Evolutionary conservation across 2,113 vertebrate genomes (phyloP).

Genomic region (Dicrurus megarhynchus): DNA sequence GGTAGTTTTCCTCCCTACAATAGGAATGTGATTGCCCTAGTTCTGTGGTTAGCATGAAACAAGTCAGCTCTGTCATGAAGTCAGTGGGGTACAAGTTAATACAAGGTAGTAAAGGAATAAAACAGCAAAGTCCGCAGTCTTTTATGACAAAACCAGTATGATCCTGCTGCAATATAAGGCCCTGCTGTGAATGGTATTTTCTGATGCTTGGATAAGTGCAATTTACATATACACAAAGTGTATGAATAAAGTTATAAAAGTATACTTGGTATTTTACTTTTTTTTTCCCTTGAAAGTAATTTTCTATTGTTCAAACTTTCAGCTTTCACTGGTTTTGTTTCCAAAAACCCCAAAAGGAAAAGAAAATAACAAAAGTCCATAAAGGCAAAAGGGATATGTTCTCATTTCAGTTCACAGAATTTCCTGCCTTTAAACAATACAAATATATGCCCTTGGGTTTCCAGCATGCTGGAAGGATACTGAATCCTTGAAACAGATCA

Average conservation of each 20-base stretch:
- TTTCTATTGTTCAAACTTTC: slow-evolving; percentile 52
- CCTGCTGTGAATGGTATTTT: background rate
- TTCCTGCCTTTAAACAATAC: slow-evolving; percentile 61
- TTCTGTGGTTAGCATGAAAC: slow-evolving; percentile 46
- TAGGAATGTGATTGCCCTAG: background rate
- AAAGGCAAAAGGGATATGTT: slow-evolving; percentile 50
- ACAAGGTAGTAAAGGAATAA: slow-evolving; percentile 45
- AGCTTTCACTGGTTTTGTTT: slow-evolving; percentile 55
- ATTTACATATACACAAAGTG: slow-evolving; percentile 24
- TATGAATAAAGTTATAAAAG: slow-evolving; percentile 13
- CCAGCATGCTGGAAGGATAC: background rate
- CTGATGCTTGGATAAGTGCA: background rate
- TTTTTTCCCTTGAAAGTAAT: slow-evolving; percentile 47
- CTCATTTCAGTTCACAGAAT: slow-evolving; percentile 56
- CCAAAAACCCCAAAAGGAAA: slow-evolving; percentile 57
- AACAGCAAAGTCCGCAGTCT: background rate
- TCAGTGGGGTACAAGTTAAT: slow-evolving; percentile 15
- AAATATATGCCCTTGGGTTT: slow-evolving; percentile 38
- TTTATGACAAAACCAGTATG: slow-evolving; percentile 11
- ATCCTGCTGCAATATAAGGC: background rate
- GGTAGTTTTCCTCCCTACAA: background rate
- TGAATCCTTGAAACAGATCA: slow-evolving; percentile 32
- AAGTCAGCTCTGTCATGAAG: slow-evolving; percentile 31
- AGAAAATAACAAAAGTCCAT: slow-evolving; percentile 49
- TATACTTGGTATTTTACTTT: slow-evolving; percentile 13